Evolutionary conservation across 2,888 invertebrate genomes (phyloP), one percentile per base, ranked within the genome.

Genomic region (Nebria brevicollis): DNA sequence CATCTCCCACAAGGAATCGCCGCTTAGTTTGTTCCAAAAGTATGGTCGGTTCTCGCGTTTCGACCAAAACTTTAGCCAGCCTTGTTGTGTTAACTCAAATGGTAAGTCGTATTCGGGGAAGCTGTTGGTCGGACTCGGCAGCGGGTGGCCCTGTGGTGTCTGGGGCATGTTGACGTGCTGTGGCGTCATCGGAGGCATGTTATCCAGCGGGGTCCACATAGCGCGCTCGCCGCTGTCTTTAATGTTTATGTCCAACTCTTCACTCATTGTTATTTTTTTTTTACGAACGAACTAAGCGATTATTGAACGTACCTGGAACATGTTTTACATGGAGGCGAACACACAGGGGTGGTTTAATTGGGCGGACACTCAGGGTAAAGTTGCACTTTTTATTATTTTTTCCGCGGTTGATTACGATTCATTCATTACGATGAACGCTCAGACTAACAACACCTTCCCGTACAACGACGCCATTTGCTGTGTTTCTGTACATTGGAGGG

Each of bases 11-110:
- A 98, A 91, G n/a, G 98, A 98, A 90, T 98, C 97, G 77, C 97
- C 97, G 0, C 97, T 97, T 34, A 95, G 90, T 90, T 97, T 97
- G 88, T 98, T 98, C 96, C 98, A 98, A 90, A 96, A 98, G 89
- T 98, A 98, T 1, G 97, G 97, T 42, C 98, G 91, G 87, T 96
- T 97, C 89, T 98, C 98, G 78, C 98, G 91, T 87, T 97, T 96
- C 25, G 98, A 98, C 98, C 98, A 98, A 89, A 96, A 98, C 86
- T 96, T 97, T 83, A 97, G 93, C 98, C 98, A 98, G 5, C 98
- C 98, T 87, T 96, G 96, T 87, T 96, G 95, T 7, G 94, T 90
- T 73, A 95, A 88, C 86, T 95, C 94, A 13, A 91, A 90, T 3
- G 94, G 93, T 76, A 95, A 88, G 83, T 89, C 89, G 82, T 86